Evolutionary conservation across 2,888 invertebrate genomes (phyloP).

Genomic region (Scaptodrosophila latifasciaeformis): DNA sequence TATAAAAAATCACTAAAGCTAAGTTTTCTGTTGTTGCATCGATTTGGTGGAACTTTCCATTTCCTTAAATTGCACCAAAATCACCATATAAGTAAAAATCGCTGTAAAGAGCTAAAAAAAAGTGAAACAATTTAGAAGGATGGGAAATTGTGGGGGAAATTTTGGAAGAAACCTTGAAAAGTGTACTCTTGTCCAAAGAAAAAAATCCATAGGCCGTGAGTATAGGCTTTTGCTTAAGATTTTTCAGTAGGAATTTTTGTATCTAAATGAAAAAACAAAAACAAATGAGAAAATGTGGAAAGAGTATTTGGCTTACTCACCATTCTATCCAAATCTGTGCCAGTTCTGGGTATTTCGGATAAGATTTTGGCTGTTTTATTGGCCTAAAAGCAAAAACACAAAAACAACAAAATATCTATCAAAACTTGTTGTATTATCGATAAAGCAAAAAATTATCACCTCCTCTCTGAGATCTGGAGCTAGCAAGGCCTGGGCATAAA

Average conservation of each 20-base stretch:
- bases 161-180: slow-evolving; percentile 58
- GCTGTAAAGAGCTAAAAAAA: slow-evolving; percentile 58
- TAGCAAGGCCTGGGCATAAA: slow-evolving; percentile 4
- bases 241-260: slow-evolving; percentile 68
- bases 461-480: neutral
- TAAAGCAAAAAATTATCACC: no score
- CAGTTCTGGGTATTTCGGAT: slow-evolving; percentile 52
- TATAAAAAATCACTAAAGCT: neutral
- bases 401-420: neutral
- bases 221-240: slow-evolving; percentile 64
- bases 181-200: slow-evolving; percentile 63
- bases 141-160: neutral
- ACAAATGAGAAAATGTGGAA: neutral
- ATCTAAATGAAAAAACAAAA: slow-evolving; percentile 38
- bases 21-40: slow-evolving; percentile 14
- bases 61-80: slow-evolving; percentile 70
- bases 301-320: slow-evolving; percentile 30
- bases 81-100: slow-evolving; percentile 71
- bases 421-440: no score
- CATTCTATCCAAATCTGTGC: slow-evolving; percentile 58
- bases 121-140: neutral
- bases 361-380: slow-evolving; percentile 63
- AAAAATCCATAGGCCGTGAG: slow-evolving; percentile 71
- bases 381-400: slow-evolving; percentile 44
- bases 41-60: slow-evolving; percentile 67